Evolutionary conservation across 2,113 vertebrate species (phyloP).

Genomic region (Solea solea): DNA sequence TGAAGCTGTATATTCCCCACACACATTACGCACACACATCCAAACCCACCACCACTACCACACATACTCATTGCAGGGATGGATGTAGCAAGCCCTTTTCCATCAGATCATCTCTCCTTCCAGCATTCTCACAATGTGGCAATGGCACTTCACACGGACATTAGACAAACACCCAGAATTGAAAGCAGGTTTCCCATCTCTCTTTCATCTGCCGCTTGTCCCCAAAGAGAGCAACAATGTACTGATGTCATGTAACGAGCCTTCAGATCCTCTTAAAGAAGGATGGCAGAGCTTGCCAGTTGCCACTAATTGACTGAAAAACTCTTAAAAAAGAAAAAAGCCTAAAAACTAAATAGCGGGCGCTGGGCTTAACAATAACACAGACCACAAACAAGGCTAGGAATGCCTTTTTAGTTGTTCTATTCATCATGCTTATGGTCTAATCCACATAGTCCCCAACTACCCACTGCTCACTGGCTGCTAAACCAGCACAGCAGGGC

Average conservation of each 20-base stretch:
- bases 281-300: conserved; percentile 68
- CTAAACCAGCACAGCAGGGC: conserved; percentile 62
- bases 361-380: conserved; percentile 72
- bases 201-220: conserved; percentile 78
- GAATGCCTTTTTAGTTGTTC: conserved; percentile 71
- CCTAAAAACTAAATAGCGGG: conserved; percentile 54
- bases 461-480: conserved; percentile 57
- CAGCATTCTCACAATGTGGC: conserved; percentile 70
- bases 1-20: conserved; percentile 30
- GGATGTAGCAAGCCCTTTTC: conserved; percentile 69
- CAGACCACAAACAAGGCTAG: conserved; percentile 71
- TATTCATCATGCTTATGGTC: conserved; percentile 72
- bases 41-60: conserved; percentile 11
- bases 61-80: conserved; percentile 42
- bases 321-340: conserved; percentile 44
- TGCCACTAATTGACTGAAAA: conserved; percentile 77
- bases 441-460: conserved; percentile 52
- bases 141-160: conserved; percentile 75
- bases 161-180: conserved; percentile 80
- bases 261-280: conserved; percentile 71
- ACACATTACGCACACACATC: conserved; percentile 39
- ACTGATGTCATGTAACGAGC: conserved; percentile 79
- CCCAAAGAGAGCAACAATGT: conserved; percentile 74
- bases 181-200: conserved; percentile 75
- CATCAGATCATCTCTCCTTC: conserved; percentile 68